Evolutionary conservation across 2,797 vertebrate genomes (phyloP).

Genomic region (Enteromius thamalakanensis): DNA sequence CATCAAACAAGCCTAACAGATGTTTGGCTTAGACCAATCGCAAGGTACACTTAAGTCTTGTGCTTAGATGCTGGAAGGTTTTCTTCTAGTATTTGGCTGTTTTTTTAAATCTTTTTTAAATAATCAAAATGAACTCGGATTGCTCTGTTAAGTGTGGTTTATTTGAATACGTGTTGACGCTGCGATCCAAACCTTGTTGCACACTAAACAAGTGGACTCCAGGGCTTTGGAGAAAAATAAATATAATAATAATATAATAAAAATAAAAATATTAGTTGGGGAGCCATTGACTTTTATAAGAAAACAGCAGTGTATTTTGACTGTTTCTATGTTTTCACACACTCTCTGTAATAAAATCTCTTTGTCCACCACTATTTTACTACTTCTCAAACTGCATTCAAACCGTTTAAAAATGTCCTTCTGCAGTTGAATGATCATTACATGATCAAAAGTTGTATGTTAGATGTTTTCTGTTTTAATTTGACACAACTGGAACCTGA

Average conservation of each 20-base stretch:
- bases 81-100: neutral
- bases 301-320: neutral
- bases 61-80: neutral
- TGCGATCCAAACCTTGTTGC: neutral
- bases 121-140: neutral
- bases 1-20: constrained; percentile 8
- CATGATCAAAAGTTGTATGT: neutral
- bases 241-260: neutral
- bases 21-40: neutral
- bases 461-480: neutral
- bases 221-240: neutral
- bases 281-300: neutral
- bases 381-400: neutral
- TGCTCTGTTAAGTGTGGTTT: neutral
- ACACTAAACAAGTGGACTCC: neutral
- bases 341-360: neutral
- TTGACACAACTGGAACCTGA: neutral
- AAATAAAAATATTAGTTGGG: neutral
- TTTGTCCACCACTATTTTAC: neutral
- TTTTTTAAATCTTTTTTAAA: neutral
- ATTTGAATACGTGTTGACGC: neutral
- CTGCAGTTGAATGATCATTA: neutral
- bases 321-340: neutral
- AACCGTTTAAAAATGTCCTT: neutral
- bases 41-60: neutral